Evolutionary conservation across 2,888 invertebrate genomes (phyloP).

Genomic region (Drosophila affinis): DNA sequence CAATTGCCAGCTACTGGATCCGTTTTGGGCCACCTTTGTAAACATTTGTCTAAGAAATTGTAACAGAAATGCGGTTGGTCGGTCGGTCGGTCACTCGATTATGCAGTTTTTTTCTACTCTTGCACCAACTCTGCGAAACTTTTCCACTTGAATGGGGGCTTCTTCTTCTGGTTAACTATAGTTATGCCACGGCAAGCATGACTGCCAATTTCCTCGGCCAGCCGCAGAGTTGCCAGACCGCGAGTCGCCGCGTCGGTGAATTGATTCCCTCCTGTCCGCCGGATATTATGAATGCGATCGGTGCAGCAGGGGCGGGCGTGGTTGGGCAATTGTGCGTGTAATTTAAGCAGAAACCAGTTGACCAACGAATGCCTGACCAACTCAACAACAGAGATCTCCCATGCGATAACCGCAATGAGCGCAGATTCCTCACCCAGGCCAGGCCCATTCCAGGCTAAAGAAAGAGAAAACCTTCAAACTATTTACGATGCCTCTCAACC

Average conservation of each 20-base stretch:
- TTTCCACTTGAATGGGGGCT: constrained; percentile 57
- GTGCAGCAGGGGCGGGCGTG: not conserved
- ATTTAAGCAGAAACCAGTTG: constrained; percentile 45
- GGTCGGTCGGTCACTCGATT: constrained; percentile 41
- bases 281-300: not conserved
- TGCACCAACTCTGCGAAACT: constrained; percentile 26
- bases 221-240: constrained; percentile 10
- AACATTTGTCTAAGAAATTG: constrained; percentile 46
- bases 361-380: constrained; percentile 27
- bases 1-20: constrained; percentile 17
- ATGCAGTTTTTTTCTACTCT: constrained; percentile 43
- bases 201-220: constrained; percentile 55
- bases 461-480: constrained; percentile 31
- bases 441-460: not conserved
- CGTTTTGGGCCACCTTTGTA: constrained; percentile 43
- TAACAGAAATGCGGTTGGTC: constrained; percentile 39
- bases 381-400: constrained; percentile 39
- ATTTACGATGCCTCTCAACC: constrained; percentile 54
- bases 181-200: constrained; percentile 57
- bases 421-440: constrained; percentile 27
- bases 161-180: not conserved
- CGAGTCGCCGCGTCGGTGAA: not conserved
- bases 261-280: not conserved
- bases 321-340: constrained; percentile 50
- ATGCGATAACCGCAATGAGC: constrained; percentile 34